These are phyloP conservation scores for Nyleta sp. DNA, from an alignment of 2,888 invertebrate species.

Conservation along the genomic window DNA sequence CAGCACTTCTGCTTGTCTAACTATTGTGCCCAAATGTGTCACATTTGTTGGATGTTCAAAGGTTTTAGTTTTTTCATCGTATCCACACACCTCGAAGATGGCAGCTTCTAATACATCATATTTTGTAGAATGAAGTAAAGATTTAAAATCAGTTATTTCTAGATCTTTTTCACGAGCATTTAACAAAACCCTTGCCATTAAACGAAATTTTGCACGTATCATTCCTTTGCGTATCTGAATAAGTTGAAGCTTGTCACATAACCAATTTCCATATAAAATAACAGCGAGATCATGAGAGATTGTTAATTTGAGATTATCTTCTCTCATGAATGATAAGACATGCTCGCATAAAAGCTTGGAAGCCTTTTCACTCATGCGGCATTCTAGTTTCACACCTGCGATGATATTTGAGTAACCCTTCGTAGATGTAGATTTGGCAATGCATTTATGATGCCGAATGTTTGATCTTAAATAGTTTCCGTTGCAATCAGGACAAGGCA, in stretches of 20 bases:
- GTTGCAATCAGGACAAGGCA: neutral
- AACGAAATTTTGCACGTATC: constrained; percentile 18
- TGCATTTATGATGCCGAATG: constrained; percentile 24
- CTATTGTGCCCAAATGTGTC: constrained; percentile 16
- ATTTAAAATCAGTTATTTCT: neutral
- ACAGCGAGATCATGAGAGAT: constrained; percentile 18
- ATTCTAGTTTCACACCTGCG: constrained; percentile 13
- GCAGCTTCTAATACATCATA: constrained; percentile 19
- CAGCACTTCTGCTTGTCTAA: constrained; percentile 18
- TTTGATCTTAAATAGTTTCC: constrained; percentile 15
- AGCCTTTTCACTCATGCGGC: constrained; percentile 18
- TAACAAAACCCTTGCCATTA: constrained; percentile 23
- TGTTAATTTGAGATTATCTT: neutral
- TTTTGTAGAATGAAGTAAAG: constrained; percentile 7
- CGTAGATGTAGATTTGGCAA: neutral
- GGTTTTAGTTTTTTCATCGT: constrained; percentile 1
- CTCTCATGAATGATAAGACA: constrained; percentile 13
- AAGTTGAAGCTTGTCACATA: constrained; percentile 23
- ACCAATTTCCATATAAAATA: constrained; percentile 19
- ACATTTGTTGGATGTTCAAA: constrained; percentile 26
- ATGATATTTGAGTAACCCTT: neutral
- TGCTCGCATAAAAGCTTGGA: neutral
- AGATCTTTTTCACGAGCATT: constrained; percentile 2
- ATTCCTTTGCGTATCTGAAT: constrained; percentile 14
- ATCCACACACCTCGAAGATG: constrained; percentile 8